A percentile compares a stretch with the other conserved stretches of the same genome.
These are phyloP conservation scores for Volucella bombylans DNA, from an alignment of 2,888 invertebrate genomes.

Conservation along the genomic window DNA sequence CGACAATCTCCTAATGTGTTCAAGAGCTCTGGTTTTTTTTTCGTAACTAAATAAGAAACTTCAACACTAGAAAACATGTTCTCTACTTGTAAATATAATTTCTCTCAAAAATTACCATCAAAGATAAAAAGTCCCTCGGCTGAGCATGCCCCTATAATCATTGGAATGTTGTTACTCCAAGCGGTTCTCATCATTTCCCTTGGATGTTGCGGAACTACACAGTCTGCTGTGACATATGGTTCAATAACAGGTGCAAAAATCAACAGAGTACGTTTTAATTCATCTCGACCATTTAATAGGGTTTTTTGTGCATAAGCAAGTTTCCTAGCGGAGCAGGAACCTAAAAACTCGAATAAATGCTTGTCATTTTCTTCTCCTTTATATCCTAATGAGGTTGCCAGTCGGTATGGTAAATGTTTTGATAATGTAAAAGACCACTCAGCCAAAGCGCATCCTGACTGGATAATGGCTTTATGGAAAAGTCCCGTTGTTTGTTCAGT, in stretches of 20 bases:
- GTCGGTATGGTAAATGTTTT: constrained; percentile 76
- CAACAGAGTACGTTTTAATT: constrained; percentile 76
- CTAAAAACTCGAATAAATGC: constrained; percentile 80
- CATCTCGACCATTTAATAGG: constrained; percentile 78
- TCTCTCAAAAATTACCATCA: constrained; percentile 75
- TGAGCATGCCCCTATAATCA: constrained; percentile 80
- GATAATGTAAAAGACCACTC: constrained; percentile 78
- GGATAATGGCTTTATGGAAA: constrained; percentile 81
- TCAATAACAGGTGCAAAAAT: constrained; percentile 81
- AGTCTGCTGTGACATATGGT: constrained; percentile 79
- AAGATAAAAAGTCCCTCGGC: constrained; percentile 79
- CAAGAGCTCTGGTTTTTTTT: constrained; percentile 71
- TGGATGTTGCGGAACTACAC: constrained; percentile 80
- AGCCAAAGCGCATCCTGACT: constrained; percentile 79
- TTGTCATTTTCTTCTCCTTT: constrained; percentile 81
- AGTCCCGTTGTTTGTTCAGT: constrained; percentile 83
- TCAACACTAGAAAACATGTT: neutral
- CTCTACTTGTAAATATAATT: too few species aligned
- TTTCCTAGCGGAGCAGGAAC: constrained; percentile 77
- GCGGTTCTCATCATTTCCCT: constrained; percentile 79
- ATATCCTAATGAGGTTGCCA: constrained; percentile 80
- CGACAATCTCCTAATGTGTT: constrained; percentile 76
- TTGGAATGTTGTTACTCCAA: constrained; percentile 81
- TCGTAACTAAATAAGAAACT: constrained; percentile 72
- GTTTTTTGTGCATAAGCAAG: constrained; percentile 78